A percentile compares a stretch with the other conserved stretches of the same genome.
Conservation (phyloP, 2,113 vertebrate genomes). For the Sterrhoptilus dennistouni region DNA sequence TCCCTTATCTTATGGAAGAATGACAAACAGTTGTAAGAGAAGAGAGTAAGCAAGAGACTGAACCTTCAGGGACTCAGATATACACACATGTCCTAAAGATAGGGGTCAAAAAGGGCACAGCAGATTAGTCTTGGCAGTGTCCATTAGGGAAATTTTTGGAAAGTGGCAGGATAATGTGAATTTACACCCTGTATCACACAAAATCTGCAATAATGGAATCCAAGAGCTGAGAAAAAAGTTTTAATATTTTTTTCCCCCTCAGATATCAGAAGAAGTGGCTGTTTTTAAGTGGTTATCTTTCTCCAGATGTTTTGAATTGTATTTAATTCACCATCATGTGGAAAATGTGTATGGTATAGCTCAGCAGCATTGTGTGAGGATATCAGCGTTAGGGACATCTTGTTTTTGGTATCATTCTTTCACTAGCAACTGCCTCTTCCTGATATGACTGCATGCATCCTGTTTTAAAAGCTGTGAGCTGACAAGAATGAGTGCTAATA, state of each 20-base stretch:
- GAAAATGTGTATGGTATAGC: neutral
- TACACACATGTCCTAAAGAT: neutral
- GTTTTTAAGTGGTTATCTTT: neutral
- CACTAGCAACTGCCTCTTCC: constrained; percentile 58
- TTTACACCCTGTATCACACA: rapidly evolving
- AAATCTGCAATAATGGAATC: neutral
- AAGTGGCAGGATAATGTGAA: neutral
- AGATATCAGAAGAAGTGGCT: neutral
- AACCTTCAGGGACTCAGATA: neutral
- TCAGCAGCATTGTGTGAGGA: neutral
- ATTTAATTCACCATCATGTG: neutral
- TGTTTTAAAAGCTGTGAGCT: constrained; percentile 42
- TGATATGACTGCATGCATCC: constrained; percentile 65
- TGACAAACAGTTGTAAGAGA: neutral
- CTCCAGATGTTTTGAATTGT: neutral
- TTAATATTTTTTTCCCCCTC: rapidly evolving
- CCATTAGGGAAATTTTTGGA: neutral
- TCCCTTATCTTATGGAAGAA: neutral
- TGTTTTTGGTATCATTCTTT: constrained; percentile 54
- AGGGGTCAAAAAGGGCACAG: neutral
- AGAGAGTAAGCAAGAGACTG: neutral
- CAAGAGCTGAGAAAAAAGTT: neutral
- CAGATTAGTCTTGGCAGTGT: neutral
- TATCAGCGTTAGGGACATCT: constrained; percentile 5
- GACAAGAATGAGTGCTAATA: constrained; percentile 7